Base-by-base conservation (phyloP, 2,797 vertebrate genomes). In the Neopelma chrysocephalum region DNA sequence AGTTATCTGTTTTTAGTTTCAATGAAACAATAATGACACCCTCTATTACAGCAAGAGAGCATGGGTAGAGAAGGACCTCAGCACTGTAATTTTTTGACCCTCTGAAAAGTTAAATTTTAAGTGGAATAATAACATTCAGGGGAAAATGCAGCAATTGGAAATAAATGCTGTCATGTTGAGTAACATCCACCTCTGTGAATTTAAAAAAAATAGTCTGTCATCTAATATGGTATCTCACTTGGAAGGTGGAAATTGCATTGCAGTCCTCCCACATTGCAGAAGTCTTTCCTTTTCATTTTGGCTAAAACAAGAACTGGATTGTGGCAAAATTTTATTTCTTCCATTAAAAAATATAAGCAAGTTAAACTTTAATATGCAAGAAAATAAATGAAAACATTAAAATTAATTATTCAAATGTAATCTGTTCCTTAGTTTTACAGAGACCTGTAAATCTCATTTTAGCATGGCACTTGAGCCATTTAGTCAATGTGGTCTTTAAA, bases 351-450 rank as follows among this genome's bases (percentile, higher is more conserved):
- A 85, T 95, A 92, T 66, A 94, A 98, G 83, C 87, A 97, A 97
- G 64, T 98, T 96, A 97, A 98, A 97, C n/a, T 97, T 98, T 97
- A 98, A 97, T 95, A 93, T 6, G 87, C 70, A 57, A 76, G 75
- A 84, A 95, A 97, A 94, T 95, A 97, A 96, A 96, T 95, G 93
- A 96, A 97, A 97, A 97, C 95, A 96, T 97, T 97, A 96, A 97
- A 98, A 97, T 98, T 97, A 98, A 98, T 98, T 98, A 97, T 98
- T 98, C 91, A 97, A 96, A 96, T 97, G 95, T 97, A 98, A 97
- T 97, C 96, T 97, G 61, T 80, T 95, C 86, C 93, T 93, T 51
- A 92, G 84, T 94, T 97, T 97, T 93, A 84, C 54, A 64, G 68
- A 96, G 93, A 94, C 78, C 65, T 64, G 32, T 94, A 96, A 94